These are phyloP conservation scores for Sympetrum striolatum DNA, from an alignment of 2,888 invertebrate genomes.

Conservation along the genomic window DNA sequence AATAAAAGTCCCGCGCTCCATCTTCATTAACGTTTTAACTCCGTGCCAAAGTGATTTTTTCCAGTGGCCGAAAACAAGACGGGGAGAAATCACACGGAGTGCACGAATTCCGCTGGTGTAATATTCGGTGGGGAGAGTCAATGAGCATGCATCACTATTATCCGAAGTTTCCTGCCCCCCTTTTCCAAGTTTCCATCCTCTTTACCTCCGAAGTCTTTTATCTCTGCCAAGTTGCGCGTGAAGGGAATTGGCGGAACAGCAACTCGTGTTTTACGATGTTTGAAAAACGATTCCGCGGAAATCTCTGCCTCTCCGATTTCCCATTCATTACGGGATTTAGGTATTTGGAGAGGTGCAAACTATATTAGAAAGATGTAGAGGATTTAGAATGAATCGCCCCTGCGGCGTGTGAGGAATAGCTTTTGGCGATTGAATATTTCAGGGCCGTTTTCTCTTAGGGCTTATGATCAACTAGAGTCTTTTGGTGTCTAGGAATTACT, in stretches of 20 bases:
- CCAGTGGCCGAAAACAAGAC: slow-evolving; percentile 12
- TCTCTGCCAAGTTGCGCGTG: neutral
- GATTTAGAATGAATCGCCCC: no score
- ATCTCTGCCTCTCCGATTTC: neutral
- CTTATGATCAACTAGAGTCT: no score
- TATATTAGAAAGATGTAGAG: no score
- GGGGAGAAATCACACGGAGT: neutral
- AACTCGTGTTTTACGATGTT: neutral
- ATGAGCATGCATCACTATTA: slow-evolving; percentile 13
- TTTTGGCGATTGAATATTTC: no score
- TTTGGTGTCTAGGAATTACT: no score
- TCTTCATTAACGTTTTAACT: slow-evolving; percentile 27
- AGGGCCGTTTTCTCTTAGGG: no score
- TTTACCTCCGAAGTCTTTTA: neutral
- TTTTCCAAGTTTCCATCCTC: neutral
- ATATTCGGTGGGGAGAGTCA: neutral
- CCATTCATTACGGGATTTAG: neutral
- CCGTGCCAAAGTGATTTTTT: neutral
- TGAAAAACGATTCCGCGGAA: neutral
- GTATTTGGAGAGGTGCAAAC: no score
- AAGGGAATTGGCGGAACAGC: neutral
- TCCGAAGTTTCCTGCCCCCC: neutral
- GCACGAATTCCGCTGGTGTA: slow-evolving; percentile 25
- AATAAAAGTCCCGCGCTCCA: neutral
- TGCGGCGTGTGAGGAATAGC: no score